Evolutionary conservation across 23 tunicate genomes (phyloP).

Genomic region (Diplosoma virens): DNA sequence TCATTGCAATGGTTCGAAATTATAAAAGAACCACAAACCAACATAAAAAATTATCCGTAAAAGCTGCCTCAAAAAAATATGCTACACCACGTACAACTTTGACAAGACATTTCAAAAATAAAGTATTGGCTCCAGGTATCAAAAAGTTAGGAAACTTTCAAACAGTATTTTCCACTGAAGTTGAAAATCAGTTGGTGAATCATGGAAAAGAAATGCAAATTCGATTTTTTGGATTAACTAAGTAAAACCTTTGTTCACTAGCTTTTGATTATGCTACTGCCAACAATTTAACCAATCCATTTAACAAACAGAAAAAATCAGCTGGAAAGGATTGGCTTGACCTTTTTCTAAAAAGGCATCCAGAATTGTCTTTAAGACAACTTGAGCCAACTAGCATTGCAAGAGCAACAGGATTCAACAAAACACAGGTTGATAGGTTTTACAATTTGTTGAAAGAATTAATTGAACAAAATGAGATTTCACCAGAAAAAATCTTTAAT

Average conservation of each 20-base stretch:
- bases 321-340: constrained; percentile 27
- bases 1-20: constrained; percentile 1
- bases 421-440: constrained; percentile 13
- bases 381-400: constrained; percentile 46
- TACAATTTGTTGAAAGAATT: constrained; percentile 15
- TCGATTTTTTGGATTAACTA: constrained; percentile 33
- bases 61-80: constrained; percentile 18
- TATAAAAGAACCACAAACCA: constrained; percentile 12
- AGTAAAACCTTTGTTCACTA: neutral
- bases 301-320: neutral
- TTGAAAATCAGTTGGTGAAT: constrained; percentile 22
- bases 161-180: constrained; percentile 12
- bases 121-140: constrained; percentile 10
- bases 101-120: constrained; percentile 6
- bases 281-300: constrained; percentile 4
- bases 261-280: constrained; percentile 28
- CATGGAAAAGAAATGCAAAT: constrained; percentile 9
- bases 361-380: constrained; percentile 20
- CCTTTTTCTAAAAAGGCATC: constrained; percentile 28
- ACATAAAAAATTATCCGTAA: neutral
- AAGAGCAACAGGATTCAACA: constrained; percentile 43
- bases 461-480: neutral
- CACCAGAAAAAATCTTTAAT: constrained; percentile 29
- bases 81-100: constrained; percentile 15
- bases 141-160: constrained; percentile 3